These are phyloP conservation scores for Cataglyphis livida DNA, from an alignment of 2,888 invertebrate species.

Conservation along the genomic window DNA sequence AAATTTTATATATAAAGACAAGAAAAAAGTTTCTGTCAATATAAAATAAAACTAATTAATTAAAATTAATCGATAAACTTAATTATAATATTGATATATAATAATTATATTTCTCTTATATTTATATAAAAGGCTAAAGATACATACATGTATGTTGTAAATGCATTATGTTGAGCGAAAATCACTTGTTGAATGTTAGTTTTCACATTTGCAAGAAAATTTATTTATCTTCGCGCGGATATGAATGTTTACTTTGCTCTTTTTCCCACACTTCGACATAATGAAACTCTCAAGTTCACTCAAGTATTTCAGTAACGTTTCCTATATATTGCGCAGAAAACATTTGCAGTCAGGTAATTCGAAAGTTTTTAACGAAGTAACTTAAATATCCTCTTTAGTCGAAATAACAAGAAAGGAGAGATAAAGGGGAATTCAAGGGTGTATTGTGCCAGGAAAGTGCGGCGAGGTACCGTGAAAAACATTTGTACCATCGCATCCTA, in stretches of 20 bases:
- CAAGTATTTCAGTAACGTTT: neutral
- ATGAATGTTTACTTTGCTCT: neutral
- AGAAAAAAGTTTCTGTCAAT: too few relatives aligned
- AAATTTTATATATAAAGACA: neutral
- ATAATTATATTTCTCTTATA: too few relatives aligned
- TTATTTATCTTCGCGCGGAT: neutral
- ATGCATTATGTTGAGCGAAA: neutral
- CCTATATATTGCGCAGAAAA: neutral
- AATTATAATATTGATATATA: too few relatives aligned
- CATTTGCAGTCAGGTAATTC: conserved; percentile 12
- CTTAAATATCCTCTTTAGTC: conserved; percentile 25
- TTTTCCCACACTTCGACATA: neutral
- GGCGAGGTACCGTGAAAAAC: conserved; percentile 26
- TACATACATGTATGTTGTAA: neutral
- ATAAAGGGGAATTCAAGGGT: conserved; percentile 31
- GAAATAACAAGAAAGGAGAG: conserved; percentile 44
- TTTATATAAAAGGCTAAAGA: neutral
- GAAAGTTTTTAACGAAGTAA: conserved; percentile 49
- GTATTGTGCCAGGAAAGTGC: conserved; percentile 23
- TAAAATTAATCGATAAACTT: too few relatives aligned
- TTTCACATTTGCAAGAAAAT: neutral
- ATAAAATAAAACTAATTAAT: too few relatives aligned
- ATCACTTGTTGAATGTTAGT: neutral
- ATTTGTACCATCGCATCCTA: conserved; percentile 23
- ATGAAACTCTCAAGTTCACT: neutral